phyloP scores from a whole-genome alignment of 2,113 vertebrate species.

The Scolopax mira region DNA sequence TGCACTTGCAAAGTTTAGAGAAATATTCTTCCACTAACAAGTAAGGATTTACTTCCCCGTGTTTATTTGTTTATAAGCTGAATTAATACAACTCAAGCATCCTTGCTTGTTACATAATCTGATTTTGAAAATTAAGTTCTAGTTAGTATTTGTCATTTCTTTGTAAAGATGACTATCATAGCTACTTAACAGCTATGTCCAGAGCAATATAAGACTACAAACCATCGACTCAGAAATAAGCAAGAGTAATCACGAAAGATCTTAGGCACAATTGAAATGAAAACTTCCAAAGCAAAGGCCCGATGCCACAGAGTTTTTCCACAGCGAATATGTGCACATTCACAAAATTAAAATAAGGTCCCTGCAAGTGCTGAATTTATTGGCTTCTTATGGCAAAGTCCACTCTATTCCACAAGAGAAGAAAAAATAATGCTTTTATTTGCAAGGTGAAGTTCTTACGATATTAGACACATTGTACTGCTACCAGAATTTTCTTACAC shows the following conservation, averaged over 20 bases:
- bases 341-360: neutral
- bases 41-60: neutral
- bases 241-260: neutral
- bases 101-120: neutral
- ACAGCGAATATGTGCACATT: neutral
- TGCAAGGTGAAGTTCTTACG: neutral
- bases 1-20: neutral
- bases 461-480: neutral
- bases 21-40: neutral
- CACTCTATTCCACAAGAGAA: neutral
- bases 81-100: neutral
- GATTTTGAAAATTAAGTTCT: neutral
- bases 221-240: neutral
- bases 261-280: neutral
- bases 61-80: conserved; percentile 14
- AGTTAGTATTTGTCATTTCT: neutral
- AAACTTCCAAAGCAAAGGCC: neutral
- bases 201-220: neutral
- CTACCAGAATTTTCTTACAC: neutral
- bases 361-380: neutral
- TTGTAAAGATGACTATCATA: neutral
- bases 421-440: neutral
- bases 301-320: neutral
- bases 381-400: neutral
- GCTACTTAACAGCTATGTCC: neutral